Conservation (phyloP, 2,113 vertebrate species). For the Eleginops maclovinus region DNA sequence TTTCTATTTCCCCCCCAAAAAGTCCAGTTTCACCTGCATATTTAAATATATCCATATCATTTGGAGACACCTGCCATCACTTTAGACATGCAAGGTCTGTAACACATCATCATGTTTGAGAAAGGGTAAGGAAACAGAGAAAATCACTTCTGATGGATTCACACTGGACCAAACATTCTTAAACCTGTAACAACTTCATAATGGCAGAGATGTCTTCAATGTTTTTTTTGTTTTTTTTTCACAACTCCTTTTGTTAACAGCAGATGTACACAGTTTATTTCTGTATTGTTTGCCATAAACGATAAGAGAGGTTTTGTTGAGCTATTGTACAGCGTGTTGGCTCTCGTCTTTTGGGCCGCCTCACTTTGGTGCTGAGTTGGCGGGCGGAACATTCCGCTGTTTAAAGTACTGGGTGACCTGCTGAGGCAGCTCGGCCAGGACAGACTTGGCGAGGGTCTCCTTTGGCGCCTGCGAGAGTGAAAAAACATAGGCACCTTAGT, state of each 20-base stretch:
- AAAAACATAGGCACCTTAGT: neutral
- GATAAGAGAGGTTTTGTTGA: conserved; percentile 48
- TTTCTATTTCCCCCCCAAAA: conserved; percentile 17
- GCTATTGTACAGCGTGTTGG: conserved; percentile 50
- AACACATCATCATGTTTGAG: conserved; percentile 26
- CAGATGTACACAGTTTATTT: conserved; percentile 49
- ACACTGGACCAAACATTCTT: conserved; percentile 33
- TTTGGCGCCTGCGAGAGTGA: conserved; percentile 90
- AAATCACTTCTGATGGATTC: conserved; percentile 45
- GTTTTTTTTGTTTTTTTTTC: conserved; percentile 23
- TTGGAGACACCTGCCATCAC: conserved; percentile 28
- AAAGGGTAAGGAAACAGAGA: conserved; percentile 35
- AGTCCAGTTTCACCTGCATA: conserved; percentile 39
- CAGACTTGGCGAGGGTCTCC: conserved; percentile 97
- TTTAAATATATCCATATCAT: conserved; percentile 15
- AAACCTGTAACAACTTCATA: conserved; percentile 30
- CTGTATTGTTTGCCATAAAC: conserved; percentile 35
- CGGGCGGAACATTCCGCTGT: conserved; percentile 92
- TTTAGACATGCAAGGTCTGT: conserved; percentile 28
- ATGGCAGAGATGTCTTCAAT: conserved; percentile 32
- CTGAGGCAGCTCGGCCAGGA: conserved; percentile 96
- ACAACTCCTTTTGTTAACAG: conserved; percentile 44
- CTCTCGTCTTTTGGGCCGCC: neutral
- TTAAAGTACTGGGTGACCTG: conserved; percentile 99
- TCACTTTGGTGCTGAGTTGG: conserved; percentile 88